Conservation (phyloP, 1,140 invertebrate species). For the Cyclina sinensis region DNA sequence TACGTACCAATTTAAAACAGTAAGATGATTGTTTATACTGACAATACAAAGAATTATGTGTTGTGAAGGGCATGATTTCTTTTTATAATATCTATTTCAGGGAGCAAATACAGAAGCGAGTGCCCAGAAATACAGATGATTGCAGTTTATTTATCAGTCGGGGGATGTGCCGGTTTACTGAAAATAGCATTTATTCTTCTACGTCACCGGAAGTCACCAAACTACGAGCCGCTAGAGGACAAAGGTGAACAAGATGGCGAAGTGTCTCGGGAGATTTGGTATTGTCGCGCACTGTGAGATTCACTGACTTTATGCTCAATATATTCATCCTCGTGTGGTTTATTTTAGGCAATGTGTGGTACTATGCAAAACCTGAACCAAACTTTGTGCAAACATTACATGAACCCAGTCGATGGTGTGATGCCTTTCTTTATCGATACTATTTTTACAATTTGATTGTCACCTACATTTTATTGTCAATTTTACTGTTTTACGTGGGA, state of each 20-base stretch:
- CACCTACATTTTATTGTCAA: neutral
- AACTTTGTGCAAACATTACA: conserved; percentile 19
- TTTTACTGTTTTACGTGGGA: neutral
- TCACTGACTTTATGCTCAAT: conserved; percentile 41
- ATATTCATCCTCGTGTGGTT: conserved; percentile 29
- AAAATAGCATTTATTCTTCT: conserved; percentile 36
- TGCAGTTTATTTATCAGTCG: conserved; percentile 7
- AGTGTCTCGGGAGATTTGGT: neutral
- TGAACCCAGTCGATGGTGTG: conserved; percentile 32
- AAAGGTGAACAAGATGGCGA: conserved; percentile 13
- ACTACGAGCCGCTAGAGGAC: conserved; percentile 25
- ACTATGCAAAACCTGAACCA: conserved; percentile 1
- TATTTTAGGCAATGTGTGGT: conserved; percentile 37
- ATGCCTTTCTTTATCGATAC: neutral
- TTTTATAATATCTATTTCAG: conserved; percentile 41
- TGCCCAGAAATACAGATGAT: conserved; percentile 40
- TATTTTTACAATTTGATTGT: conserved; percentile 7
- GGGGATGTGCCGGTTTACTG: conserved; percentile 12
- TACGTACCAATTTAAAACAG: too few species aligned
- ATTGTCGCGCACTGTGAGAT: conserved; percentile 17
- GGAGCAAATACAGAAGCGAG: neutral
- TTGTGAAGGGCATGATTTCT: too few species aligned
- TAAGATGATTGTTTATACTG: too few species aligned
- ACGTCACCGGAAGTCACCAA: conserved; percentile 39
- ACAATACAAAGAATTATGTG: too few species aligned